Conservation (phyloP, 2,113 vertebrate genomes). For the Myocastor coypus region DNA sequence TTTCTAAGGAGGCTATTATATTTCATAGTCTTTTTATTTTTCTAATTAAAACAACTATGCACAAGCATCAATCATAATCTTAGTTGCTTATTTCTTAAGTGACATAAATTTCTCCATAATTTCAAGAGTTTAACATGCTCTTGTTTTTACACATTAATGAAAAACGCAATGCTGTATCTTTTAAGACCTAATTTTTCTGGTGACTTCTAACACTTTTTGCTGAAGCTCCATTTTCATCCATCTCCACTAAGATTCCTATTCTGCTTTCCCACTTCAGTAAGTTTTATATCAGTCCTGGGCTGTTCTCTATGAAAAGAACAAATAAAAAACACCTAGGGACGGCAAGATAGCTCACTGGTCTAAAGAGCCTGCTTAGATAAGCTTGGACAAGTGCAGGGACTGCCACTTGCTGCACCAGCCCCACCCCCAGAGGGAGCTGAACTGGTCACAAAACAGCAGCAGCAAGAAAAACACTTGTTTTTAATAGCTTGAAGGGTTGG, state of each 20-base stretch:
- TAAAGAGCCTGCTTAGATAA: no score
- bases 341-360: no score
- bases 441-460: no score
- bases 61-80: conserved; percentile 29
- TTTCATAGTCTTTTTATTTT: conserved; percentile 35
- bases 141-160: background rate
- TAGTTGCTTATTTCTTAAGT: conserved; percentile 27
- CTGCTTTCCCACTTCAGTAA: background rate
- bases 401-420: no score
- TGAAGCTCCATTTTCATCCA: background rate
- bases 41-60: conserved; percentile 19
- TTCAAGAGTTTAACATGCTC: background rate
- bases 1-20: conserved; percentile 34
- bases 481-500: background rate
- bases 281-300: background rate
- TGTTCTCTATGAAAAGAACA: background rate
- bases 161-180: conserved; percentile 1
- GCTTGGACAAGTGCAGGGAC: no score
- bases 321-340: no score
- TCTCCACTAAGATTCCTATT: background rate
- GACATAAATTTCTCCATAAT: conserved; percentile 36
- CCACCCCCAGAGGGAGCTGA: no score
- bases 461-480: background rate
- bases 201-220: background rate
- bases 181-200: background rate